Percentiles rank a stretch among this genome's conserved stretches.
These are phyloP conservation scores for Cartodere bifasciata DNA, from an alignment of 2,888 invertebrate species.

Conservation along the genomic window DNA sequence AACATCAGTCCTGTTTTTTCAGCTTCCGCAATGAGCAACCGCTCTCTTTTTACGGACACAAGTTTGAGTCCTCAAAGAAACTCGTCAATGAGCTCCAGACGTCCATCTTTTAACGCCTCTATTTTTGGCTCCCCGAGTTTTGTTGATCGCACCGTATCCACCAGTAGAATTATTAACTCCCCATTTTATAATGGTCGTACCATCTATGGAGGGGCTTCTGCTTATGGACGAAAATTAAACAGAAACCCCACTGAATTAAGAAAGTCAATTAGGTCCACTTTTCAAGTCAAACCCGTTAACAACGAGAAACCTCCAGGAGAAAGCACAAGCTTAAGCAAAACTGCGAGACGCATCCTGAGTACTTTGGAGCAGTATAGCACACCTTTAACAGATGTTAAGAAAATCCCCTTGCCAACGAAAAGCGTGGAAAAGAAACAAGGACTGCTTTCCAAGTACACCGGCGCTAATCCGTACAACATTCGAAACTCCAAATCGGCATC, in stretches of 20 bases:
- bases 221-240: constrained; percentile 32
- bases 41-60: constrained; percentile 31
- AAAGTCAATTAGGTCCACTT: constrained; percentile 22
- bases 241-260: constrained; percentile 3
- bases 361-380: constrained; percentile 72
- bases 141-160: constrained; percentile 34
- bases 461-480: constrained; percentile 27
- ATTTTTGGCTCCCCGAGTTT: constrained; percentile 32
- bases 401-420: constrained; percentile 47
- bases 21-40: constrained; percentile 15
- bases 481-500: constrained; percentile 21
- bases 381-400: constrained; percentile 63
- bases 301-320: constrained; percentile 19
- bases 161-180: constrained; percentile 40
- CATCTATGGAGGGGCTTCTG: constrained; percentile 61
- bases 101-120: constrained; percentile 39
- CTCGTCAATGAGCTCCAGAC: constrained; percentile 36
- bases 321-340: constrained; percentile 47
- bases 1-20: constrained; percentile 11
- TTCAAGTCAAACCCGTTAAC: constrained; percentile 38
- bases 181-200: constrained; percentile 67
- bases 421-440: constrained; percentile 14
- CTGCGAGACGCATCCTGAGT: constrained; percentile 66
- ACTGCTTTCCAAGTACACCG: constrained; percentile 23
- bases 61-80: constrained; percentile 29